phyloP scores from a whole-genome alignment of 64 coral and sea anemone species.

The Actinia equina region DNA sequence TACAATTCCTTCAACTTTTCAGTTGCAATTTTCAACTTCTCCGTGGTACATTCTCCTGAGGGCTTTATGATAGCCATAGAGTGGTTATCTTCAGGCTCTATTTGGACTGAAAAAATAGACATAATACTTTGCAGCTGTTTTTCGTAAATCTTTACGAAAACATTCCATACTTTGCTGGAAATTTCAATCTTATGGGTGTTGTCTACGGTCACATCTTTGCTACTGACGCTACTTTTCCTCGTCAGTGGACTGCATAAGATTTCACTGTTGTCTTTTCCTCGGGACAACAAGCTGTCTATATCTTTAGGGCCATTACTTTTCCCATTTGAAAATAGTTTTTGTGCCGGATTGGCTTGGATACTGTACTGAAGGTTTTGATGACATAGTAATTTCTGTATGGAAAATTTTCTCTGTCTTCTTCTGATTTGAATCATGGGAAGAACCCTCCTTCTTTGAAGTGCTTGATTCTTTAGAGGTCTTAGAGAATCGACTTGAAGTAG shows the following conservation, averaged over 20 bases:
- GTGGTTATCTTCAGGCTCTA: constrained; percentile 13
- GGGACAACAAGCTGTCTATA: neutral
- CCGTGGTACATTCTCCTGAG: neutral
- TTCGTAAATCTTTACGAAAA: constrained; percentile 17
- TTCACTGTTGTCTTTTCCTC: neutral
- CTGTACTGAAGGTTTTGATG: too few relatives aligned
- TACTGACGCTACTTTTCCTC: neutral
- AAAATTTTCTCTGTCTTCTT: too few relatives aligned
- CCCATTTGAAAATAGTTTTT: too few relatives aligned
- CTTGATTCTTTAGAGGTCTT: too few relatives aligned
- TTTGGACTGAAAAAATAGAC: neutral
- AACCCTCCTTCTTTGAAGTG: too few relatives aligned
- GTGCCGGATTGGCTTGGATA: too few relatives aligned
- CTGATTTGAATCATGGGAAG: too few relatives aligned
- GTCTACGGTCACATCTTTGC: neutral
- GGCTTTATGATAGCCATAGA: neutral
- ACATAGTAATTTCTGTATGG: too few relatives aligned
- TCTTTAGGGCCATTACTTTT: neutral
- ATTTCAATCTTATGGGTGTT: neutral
- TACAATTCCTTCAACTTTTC: constrained; percentile 6
- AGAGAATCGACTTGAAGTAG: too few relatives aligned
- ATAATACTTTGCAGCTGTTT: constrained; percentile 9
- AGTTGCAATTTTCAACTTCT: neutral
- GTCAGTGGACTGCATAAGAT: too few relatives aligned
- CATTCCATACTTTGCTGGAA: constrained; percentile 2